phyloP scores from a whole-genome alignment of 2,113 vertebrate genomes.

The Trachemys scripta region DNA sequence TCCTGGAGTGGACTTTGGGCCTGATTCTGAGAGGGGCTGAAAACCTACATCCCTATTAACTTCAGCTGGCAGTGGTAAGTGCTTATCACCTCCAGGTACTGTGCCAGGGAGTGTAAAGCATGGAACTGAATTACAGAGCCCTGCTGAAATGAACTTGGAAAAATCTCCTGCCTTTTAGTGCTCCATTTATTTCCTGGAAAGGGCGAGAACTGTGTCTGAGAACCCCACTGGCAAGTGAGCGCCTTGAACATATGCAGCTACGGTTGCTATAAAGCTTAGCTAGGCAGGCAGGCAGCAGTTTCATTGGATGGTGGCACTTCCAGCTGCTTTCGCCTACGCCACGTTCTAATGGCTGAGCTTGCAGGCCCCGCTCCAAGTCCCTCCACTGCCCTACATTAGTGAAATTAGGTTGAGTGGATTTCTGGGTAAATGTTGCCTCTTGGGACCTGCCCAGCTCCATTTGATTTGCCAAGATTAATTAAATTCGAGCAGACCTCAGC shows the following conservation, averaged over 20 bases:
- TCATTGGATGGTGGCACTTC: constrained; percentile 69
- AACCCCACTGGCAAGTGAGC: constrained; percentile 60
- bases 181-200: constrained; percentile 70
- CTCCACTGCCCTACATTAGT: constrained; percentile 81
- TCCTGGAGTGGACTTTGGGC: neutral
- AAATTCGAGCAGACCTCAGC: constrained; percentile 80
- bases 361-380: constrained; percentile 80
- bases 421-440: constrained; percentile 83
- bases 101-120: neutral
- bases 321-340: constrained; percentile 71
- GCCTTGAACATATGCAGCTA: constrained; percentile 62
- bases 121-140: neutral
- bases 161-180: constrained; percentile 18
- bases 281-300: constrained; percentile 49
- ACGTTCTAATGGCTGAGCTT: constrained; percentile 76
- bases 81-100: neutral
- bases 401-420: constrained; percentile 88
- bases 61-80: neutral
- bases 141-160: neutral
- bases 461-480: constrained; percentile 85
- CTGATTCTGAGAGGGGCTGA: neutral
- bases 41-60: neutral
- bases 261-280: constrained; percentile 43
- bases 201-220: constrained; percentile 21
- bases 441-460: constrained; percentile 81